Evolutionary conservation across 37 sponge, comb jelly and placozoan species (phyloP), one percentile per base, ranked within the genome.

Genomic region (Halisarca cf. caerulea): DNA sequence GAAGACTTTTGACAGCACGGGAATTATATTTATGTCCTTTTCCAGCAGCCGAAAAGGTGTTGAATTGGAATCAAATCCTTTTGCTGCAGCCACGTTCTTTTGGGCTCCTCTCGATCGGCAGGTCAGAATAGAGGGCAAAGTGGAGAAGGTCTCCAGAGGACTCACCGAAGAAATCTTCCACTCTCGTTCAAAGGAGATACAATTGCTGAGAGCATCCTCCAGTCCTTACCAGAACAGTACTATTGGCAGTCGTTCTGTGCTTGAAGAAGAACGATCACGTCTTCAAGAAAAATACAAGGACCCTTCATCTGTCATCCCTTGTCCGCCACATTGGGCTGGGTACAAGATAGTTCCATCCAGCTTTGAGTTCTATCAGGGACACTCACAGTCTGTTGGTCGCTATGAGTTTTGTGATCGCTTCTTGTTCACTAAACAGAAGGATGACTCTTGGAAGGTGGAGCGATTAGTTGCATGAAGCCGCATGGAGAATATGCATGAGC

Each of bases 311-410:
- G 6, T 44, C 1, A 57, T 90, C 45, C 91, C 89, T 0, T 82
- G 68, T 45, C 94, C 91, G 1, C 40, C 21, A 36, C 58, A 92
- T 27, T 95, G 96, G 96, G 89, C 30, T 20, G 64, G 64, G 15
- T 62, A 20, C 30, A 37, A 24, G 30, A 62, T 62, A 20, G n/a
- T 62, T n/a, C 64, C 64, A 7, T 28, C 25, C 64, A 30, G 30
- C 6, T 62, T 62, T 78, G 96, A 96, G 81, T 96, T 96, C 64
- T 94, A 91, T 89, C 91, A 88, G 45, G 91, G 91, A 54, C 94
- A 94, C n/a, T 78, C 80, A 38, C 79, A 75, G 21, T 75, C 89
- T 17, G 45, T 94, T 18, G 88, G 90, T 60, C n/a, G n/a, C n/a
- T n/a, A n/a, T n/a, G 51, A 47, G 6, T 47, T 47, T 11, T 47